Base-by-base conservation (phyloP, 2,113 vertebrate species). In the Lepisosteus oculatus region DNA sequence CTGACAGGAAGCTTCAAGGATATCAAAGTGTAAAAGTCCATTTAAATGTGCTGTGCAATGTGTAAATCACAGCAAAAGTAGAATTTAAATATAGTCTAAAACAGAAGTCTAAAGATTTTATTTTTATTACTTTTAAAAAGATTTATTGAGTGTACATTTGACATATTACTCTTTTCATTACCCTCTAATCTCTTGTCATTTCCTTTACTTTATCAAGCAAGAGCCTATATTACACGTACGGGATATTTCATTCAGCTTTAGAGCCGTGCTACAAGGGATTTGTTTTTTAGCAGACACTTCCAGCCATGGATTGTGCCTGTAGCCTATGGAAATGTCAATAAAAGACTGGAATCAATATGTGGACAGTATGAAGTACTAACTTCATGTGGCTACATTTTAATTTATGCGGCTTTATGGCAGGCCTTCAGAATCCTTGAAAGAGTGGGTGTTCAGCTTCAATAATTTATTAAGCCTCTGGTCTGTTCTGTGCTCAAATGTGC, bases 381-480 rank as follows among this genome's bases (percentile, higher is more conserved):
- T 67, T 15, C 11, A 14, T 74, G 47, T 69, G 56, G 14, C 61
- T 65, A 43, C 67, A 74, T 63, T 69, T 79, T 79, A 72, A 68
- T 42, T 74, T 79, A 78, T 51, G 8, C 66, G 70, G 4, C 44
- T 64, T 71, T 63, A 17, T 65, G 17, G 44, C 74, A 64, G 8
- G 8, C 54, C 1, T 29, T 65, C 13, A 69, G 59, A 67, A 54
- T 56, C 59, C 71, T 61, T 68, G 43, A 74, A 76, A 68, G 15
- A 75, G 70, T 70, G 67, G 56, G 61, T 70, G 67, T 73, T 54
- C 43, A 76, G n/a, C 11, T 3, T 12, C 44, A 64, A 6, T 72
- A 75, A 78, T 72, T 73, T 74, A 55, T 81, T 77, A 71, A 56
- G 14, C 43, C 43, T 8, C 3, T 47, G 6, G 0, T 0, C 6